These are phyloP conservation scores for Piezodorus guildinii DNA, from an alignment of 1,140 invertebrate species.

Conservation along the genomic window DNA sequence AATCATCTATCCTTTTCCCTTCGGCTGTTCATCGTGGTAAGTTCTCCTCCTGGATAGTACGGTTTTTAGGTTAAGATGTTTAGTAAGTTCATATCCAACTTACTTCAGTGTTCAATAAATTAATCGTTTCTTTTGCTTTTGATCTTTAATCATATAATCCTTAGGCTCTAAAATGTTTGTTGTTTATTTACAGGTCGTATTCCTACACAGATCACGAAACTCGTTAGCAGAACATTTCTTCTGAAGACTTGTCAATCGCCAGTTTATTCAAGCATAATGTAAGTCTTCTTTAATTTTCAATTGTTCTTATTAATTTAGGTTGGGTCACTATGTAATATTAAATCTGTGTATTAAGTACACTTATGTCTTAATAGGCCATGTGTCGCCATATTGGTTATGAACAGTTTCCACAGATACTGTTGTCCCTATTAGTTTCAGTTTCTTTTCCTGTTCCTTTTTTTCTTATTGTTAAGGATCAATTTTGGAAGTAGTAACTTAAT, in stretches of 20 bases:
- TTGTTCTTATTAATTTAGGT: too few relatives aligned
- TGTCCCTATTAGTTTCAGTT: too few relatives aligned
- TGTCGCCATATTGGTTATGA: too few relatives aligned
- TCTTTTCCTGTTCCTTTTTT: not conserved
- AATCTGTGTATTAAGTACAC: too few relatives aligned
- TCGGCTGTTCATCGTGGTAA: not conserved
- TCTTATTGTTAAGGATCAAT: too few relatives aligned
- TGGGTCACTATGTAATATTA: too few relatives aligned
- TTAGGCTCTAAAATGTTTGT: not conserved
- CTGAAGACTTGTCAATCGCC: not conserved
- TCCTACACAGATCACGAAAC: not conserved
- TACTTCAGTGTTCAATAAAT: too few relatives aligned
- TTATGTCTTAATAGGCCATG: too few relatives aligned
- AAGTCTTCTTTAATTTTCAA: not conserved
- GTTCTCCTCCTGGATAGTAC: not conserved
- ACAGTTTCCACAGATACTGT: too few relatives aligned
- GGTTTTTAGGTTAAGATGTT: not conserved
- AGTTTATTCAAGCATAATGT: not conserved
- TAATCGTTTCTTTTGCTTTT: not conserved
- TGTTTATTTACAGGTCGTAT: not conserved
- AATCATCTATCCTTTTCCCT: not conserved
- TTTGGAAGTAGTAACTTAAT: too few relatives aligned
- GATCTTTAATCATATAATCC: too few relatives aligned
- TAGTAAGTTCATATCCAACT: not conserved
- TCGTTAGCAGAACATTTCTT: conserved; percentile 7